Evolutionary conservation across 2,888 invertebrate species (phyloP), one percentile per base, ranked within the genome.

Genomic region (Ectemnius continuus): DNA sequence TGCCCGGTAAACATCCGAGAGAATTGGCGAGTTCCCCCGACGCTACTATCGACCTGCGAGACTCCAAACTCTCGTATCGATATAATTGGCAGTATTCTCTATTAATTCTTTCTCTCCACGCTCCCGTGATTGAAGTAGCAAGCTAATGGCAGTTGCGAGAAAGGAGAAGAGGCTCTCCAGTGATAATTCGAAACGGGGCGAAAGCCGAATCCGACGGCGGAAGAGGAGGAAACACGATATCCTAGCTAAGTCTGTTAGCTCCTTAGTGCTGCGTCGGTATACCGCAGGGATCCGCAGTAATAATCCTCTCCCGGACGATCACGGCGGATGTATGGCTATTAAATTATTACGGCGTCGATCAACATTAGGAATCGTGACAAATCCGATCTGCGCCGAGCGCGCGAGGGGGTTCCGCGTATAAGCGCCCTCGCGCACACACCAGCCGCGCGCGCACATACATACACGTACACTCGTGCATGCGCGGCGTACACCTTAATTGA

Each of bases 331-430:
- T 85, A 88, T 80, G 83, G 88, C 88, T 89, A 90, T 90, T 90
- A 88, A 90, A 90, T 90, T 90, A 90, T 90, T 90, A 88, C 83
- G 80, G 85, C 87, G 87, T 85, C 90, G 87, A 90, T 90, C 87
- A 85, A 85, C 86, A 88, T 88, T 87, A 87, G 84, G 85, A 88
- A 88, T 90, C 88, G 88, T 90, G 90, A 90, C 89, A 90, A 90
- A 90, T 90, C 90, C 87, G 88, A 90, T 89, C 87, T 87, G 70
- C 71, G 76, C 78, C 79, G 71, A 78, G 74, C 70, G 70, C 73
- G 70, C 74, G 67, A 70, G 67, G 70, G 70, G 59, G 73, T 70
- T 58, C 63, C 69, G 64, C 6, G 56, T 63, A n/a, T 23, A 52
- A 47, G 47, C 14, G 59, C 57, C 57, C 36, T 36, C 36, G 36